A percentile compares a stretch with the other conserved stretches of the same genome.
phyloP scores from a whole-genome alignment of 1,140 invertebrate species.

The Drosophila repleta region DNA sequence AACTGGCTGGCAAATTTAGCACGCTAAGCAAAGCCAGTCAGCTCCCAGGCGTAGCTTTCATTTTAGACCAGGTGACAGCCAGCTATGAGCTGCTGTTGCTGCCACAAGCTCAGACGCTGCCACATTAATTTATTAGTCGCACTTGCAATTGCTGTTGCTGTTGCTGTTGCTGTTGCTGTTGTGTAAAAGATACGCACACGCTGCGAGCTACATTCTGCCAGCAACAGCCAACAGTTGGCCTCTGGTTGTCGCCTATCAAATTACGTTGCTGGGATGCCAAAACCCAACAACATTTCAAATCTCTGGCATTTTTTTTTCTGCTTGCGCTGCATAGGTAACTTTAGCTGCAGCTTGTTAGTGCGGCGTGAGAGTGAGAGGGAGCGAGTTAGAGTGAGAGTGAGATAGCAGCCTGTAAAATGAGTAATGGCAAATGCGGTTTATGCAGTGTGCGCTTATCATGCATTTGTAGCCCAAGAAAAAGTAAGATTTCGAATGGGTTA shows the following conservation, averaged over 20 bases:
- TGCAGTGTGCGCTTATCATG: slow-evolving; percentile 40
- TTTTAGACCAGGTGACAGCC: slow-evolving; percentile 72
- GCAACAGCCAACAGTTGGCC: slow-evolving; percentile 35
- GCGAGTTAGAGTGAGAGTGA: background rate
- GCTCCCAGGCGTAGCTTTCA: slow-evolving; percentile 58
- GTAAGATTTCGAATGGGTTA: background rate
- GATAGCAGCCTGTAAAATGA: background rate
- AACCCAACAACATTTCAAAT: slow-evolving; percentile 38
- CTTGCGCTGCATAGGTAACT: slow-evolving; percentile 12
- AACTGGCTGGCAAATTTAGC: slow-evolving; percentile 71
- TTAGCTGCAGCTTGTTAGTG: slow-evolving; percentile 34
- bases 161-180: slow-evolving; percentile 38
- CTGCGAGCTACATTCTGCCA: slow-evolving; percentile 49
- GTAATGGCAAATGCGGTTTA: slow-evolving; percentile 33
- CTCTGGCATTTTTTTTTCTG: slow-evolving; percentile 26
- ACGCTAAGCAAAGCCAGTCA: slow-evolving; percentile 46
- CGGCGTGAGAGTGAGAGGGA: background rate
- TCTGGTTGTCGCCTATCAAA: slow-evolving; percentile 76
- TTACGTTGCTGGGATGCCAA: slow-evolving; percentile 55
- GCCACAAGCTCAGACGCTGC: slow-evolving; percentile 37
- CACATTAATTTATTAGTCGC: slow-evolving; percentile 40
- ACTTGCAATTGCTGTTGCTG: slow-evolving; percentile 37
- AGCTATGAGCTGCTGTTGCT: slow-evolving; percentile 54
- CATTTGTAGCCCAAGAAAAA: slow-evolving; percentile 11
- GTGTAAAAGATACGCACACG: slow-evolving; percentile 70